Conservation (phyloP, 2,888 invertebrate species). For the Epinotia bilunana region DNA sequence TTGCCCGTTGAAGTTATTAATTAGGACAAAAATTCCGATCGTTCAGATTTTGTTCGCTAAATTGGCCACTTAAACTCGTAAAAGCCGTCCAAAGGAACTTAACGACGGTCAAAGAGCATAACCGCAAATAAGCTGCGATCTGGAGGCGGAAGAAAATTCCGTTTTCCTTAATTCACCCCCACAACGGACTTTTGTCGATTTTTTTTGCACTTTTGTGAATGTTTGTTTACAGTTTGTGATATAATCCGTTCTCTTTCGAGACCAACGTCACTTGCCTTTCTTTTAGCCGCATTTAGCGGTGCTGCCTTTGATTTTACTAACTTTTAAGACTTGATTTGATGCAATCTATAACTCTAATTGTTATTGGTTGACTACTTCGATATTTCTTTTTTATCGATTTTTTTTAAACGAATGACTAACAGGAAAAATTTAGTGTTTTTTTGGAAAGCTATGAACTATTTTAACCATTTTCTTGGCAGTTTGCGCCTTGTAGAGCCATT, state of each 20-base stretch:
- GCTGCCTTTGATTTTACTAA: slow-evolving; percentile 26
- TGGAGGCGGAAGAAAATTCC: slow-evolving; percentile 78
- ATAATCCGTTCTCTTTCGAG: slow-evolving; percentile 58
- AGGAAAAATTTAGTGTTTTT: too few species aligned
- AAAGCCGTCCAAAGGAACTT: slow-evolving; percentile 81
- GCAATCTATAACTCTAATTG: slow-evolving; percentile 30
- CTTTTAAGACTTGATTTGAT: slow-evolving; percentile 31
- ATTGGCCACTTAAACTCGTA: slow-evolving; percentile 84
- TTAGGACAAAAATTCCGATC: slow-evolving; percentile 83
- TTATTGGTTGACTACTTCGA: slow-evolving; percentile 28
- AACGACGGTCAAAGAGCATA: slow-evolving; percentile 85
- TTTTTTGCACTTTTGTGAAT: slow-evolving; percentile 54
- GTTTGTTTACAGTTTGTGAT: slow-evolving; percentile 75
- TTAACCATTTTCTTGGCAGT: too few species aligned
- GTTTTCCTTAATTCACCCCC: slow-evolving; percentile 81
- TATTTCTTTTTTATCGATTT: neutral
- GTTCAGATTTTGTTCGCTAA: slow-evolving; percentile 81
- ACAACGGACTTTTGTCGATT: slow-evolving; percentile 73
- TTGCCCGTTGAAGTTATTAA: slow-evolving; percentile 77
- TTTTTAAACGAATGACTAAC: neutral
- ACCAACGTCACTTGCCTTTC: slow-evolving; percentile 35
- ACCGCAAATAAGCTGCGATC: slow-evolving; percentile 84
- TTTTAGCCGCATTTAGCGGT: slow-evolving; percentile 37
- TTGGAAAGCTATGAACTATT: too few species aligned
- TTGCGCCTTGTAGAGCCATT: too few species aligned